Conservation (phyloP, 2,888 invertebrate genomes). For the Tetragonula carbonaria region DNA sequence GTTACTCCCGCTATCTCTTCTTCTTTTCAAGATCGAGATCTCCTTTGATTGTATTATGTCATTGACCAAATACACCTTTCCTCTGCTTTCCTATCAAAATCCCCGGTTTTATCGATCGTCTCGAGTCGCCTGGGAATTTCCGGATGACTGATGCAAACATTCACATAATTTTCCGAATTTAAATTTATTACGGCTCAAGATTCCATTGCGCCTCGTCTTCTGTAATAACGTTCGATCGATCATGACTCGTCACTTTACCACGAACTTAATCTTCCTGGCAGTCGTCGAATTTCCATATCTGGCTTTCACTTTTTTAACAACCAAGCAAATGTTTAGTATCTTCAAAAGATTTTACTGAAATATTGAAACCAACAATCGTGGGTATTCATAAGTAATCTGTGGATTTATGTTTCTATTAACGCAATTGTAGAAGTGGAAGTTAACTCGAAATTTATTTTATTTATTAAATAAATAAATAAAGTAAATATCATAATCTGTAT, state of each 20-base stretch:
- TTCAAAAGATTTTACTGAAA: too few relatives aligned
- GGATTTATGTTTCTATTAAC: too few relatives aligned
- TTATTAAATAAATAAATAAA: too few relatives aligned
- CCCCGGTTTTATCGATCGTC: conserved; percentile 40
- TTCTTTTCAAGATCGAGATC: conserved; percentile 22
- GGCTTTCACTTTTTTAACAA: too few relatives aligned
- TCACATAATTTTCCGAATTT: conserved; percentile 55
- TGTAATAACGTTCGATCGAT: neutral
- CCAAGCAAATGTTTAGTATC: too few relatives aligned
- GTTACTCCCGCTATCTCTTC: neutral
- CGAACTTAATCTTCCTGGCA: neutral
- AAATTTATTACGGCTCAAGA: neutral
- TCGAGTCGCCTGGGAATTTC: conserved; percentile 68
- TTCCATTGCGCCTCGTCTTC: too few relatives aligned
- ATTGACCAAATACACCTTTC: conserved; percentile 18
- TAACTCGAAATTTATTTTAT: too few relatives aligned
- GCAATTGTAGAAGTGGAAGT: too few relatives aligned
- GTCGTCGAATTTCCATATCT: neutral
- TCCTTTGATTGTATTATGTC: conserved; percentile 13
- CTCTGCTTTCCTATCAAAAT: neutral
- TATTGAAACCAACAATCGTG: too few relatives aligned
- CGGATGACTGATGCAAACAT: conserved; percentile 63
- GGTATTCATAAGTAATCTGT: too few relatives aligned
- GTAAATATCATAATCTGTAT: too few relatives aligned
- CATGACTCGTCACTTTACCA: neutral